Evolutionary conservation across 2,113 vertebrate genomes (phyloP).

Genomic region (Callocephalon fimbriatum): DNA sequence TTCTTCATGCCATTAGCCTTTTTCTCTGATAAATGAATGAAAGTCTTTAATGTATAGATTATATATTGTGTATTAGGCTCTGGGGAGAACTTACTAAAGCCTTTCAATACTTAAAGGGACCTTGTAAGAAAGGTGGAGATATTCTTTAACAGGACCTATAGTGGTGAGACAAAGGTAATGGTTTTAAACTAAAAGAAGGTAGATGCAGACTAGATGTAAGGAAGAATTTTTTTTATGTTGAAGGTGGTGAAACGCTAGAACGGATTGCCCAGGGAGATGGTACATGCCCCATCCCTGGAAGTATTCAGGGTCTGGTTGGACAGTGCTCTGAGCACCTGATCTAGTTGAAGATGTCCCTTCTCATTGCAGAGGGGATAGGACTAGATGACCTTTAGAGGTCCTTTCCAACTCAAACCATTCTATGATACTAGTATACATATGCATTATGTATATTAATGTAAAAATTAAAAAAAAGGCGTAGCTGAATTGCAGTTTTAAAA

Average conservation of each 20-base stretch:
- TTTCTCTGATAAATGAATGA: background rate
- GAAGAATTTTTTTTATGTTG: background rate
- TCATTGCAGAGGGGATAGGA: accelerated
- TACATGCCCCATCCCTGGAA: background rate
- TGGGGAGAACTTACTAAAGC: background rate
- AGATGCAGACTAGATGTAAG: background rate
- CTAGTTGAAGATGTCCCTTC: background rate
- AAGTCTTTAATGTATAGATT: background rate
- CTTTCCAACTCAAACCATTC: background rate
- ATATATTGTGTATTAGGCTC: background rate
- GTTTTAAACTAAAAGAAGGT: background rate
- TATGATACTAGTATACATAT: background rate
- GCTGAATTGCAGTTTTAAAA: background rate
- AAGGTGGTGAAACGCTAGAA: background rate
- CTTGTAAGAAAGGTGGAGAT: background rate
- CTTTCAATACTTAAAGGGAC: background rate
- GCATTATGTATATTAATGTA: background rate
- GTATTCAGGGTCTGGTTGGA: background rate
- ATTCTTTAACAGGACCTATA: background rate
- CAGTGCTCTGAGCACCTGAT: background rate
- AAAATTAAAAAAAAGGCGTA: background rate
- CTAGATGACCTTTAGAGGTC: background rate
- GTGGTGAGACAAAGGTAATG: background rate
- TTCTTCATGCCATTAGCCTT: background rate
- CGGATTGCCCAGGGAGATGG: background rate